Conservation (phyloP, 2,888 invertebrate genomes). For the Electrophaes corylata region DNA sequence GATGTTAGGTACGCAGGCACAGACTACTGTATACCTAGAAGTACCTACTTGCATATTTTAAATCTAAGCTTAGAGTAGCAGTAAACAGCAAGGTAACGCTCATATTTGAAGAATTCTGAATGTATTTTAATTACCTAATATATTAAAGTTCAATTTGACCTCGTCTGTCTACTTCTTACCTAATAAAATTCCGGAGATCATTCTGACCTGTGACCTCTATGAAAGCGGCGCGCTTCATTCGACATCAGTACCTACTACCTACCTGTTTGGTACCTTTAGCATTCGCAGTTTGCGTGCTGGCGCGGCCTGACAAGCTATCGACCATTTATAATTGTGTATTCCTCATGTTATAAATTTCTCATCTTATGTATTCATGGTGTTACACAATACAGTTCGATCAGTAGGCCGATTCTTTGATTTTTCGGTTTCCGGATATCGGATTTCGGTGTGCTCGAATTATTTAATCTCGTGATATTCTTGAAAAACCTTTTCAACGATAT, state of each 20-base stretch:
- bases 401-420: neutral
- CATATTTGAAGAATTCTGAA: neutral
- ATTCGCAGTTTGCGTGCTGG: conserved; percentile 29
- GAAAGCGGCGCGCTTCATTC: conserved; percentile 48
- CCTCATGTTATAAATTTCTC: neutral
- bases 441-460: too few species aligned
- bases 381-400: conserved; percentile 7
- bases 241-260: conserved; percentile 15
- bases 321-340: conserved; percentile 20
- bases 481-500: too few species aligned
- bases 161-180: conserved; percentile 45
- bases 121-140: conserved; percentile 14
- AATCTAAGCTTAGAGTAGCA: neutral
- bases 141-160: conserved; percentile 34
- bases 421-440: neutral
- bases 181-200: conserved; percentile 51
- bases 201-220: conserved; percentile 60
- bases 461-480: too few species aligned
- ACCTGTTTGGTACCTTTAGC: conserved; percentile 31
- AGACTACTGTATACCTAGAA: too few species aligned
- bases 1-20: too few species aligned
- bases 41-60: too few species aligned
- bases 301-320: conserved; percentile 1
- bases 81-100: neutral
- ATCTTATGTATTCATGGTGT: conserved; percentile 8